These are phyloP conservation scores for Macroglossus sobrinus DNA, from an alignment of 2,113 vertebrate genomes.

Conservation along the genomic window DNA sequence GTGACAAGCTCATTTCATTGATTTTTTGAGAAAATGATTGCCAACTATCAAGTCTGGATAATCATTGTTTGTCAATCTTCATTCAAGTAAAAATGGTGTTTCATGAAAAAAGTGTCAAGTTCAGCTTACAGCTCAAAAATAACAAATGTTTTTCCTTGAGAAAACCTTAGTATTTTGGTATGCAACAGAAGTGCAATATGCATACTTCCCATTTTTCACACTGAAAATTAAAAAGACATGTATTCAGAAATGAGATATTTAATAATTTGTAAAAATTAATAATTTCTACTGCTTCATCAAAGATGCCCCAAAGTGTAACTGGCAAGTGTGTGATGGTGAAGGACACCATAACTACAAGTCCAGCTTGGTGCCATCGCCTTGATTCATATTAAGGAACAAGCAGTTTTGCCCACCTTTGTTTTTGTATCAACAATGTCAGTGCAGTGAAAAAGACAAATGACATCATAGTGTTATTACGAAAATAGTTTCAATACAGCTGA, in stretches of 20 bases:
- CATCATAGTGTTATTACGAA: background rate
- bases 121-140: background rate
- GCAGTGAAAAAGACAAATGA: background rate
- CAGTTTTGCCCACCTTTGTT: background rate
- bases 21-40: background rate
- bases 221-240: background rate
- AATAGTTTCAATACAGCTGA: background rate
- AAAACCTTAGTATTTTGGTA: background rate
- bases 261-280: background rate
- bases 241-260: background rate
- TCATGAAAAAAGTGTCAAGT: background rate
- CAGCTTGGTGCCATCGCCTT: background rate
- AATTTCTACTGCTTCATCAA: background rate
- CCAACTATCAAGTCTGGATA: background rate
- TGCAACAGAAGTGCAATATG: background rate
- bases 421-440: background rate
- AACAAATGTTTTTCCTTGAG: background rate
- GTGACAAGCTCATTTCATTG: slow-evolving; percentile 1
- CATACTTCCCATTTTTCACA: background rate
- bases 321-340: background rate
- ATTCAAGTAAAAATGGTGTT: background rate
- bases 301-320: background rate
- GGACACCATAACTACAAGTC: accelerated
- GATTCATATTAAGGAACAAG: background rate
- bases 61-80: background rate